These are phyloP conservation scores for Scotopteryx bipunctaria DNA, from an alignment of 2,888 invertebrate species.

Conservation along the genomic window DNA sequence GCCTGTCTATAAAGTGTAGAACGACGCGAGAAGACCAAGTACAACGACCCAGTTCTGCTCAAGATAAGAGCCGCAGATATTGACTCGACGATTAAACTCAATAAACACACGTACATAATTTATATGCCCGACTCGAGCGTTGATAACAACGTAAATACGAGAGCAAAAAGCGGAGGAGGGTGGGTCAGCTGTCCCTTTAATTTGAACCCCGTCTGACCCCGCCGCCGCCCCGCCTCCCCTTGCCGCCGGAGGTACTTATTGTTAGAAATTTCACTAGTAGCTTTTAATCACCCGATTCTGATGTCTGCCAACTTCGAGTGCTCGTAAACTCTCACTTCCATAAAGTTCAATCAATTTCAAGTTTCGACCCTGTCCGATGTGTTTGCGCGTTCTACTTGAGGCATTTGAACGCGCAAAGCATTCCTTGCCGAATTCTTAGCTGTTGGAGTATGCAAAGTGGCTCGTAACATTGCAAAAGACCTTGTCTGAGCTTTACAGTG, in stretches of 20 bases:
- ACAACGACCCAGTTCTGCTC: slow-evolving; percentile 62
- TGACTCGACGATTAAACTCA: slow-evolving; percentile 53
- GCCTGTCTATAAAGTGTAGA: slow-evolving; percentile 23
- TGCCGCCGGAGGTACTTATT: slow-evolving; percentile 28
- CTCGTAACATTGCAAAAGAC: slow-evolving; percentile 16
- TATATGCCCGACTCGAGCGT: slow-evolving; percentile 24
- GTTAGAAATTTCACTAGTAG: slow-evolving; percentile 33
- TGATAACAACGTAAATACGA: slow-evolving; percentile 35
- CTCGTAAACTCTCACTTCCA: slow-evolving; percentile 22
- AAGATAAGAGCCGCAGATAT: slow-evolving; percentile 58
- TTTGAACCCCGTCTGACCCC: slow-evolving; percentile 27
- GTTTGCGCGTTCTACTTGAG: slow-evolving; percentile 7
- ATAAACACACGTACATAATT: slow-evolving; percentile 30
- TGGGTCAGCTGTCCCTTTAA: slow-evolving; percentile 37
- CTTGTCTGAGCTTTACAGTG: slow-evolving; percentile 15
- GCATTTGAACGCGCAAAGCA: slow-evolving; percentile 24
- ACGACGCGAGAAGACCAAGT: slow-evolving; percentile 50
- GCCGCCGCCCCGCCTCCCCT: slow-evolving; percentile 23
- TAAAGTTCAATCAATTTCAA: slow-evolving; percentile 9
- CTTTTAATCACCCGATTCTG: slow-evolving; percentile 24
- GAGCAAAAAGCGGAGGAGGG: slow-evolving; percentile 29
- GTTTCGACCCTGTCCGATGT: slow-evolving; percentile 5
- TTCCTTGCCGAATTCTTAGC: slow-evolving; percentile 21
- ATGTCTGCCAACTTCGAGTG: slow-evolving; percentile 23
- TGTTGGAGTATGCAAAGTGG: slow-evolving; percentile 10